Conservation (phyloP, 2,888 invertebrate genomes). For the Campopleginae sp. region DNA sequence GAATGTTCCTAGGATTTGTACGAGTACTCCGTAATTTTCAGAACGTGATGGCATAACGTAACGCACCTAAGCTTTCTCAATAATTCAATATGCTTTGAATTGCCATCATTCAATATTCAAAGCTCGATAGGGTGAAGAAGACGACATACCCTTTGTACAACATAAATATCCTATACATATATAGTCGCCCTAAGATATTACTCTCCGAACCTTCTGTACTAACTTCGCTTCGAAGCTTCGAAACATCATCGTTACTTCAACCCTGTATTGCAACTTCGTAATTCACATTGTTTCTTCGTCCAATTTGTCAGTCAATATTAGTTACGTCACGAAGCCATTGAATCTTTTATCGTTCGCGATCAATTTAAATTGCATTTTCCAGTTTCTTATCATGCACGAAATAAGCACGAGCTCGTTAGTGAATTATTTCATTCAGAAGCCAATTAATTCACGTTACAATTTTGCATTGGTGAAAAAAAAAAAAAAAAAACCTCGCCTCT, state of each 20-base stretch:
- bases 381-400: background rate
- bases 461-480: background rate
- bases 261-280: background rate
- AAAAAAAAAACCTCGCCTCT: background rate
- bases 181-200: background rate
- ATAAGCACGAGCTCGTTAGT: background rate
- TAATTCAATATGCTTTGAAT: slow-evolving; percentile 52
- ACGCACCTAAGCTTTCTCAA: slow-evolving; percentile 33
- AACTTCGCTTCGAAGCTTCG: slow-evolving; percentile 48
- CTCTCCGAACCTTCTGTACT: slow-evolving; percentile 35
- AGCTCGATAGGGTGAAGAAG: slow-evolving; percentile 35
- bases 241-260: slow-evolving; percentile 42
- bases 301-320: slow-evolving; percentile 34
- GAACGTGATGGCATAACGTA: slow-evolving; percentile 41
- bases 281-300: slow-evolving; percentile 7
- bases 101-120: slow-evolving; percentile 60
- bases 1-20: slow-evolving; percentile 11
- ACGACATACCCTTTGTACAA: slow-evolving; percentile 12
- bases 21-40: slow-evolving; percentile 52
- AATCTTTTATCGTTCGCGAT: background rate
- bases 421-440: background rate
- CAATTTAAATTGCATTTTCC: background rate
- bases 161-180: background rate
- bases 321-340: background rate
- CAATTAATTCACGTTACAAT: background rate